Evolutionary conservation across 2,113 vertebrate species (phyloP).

Genomic region (Baryphthengus martii): DNA sequence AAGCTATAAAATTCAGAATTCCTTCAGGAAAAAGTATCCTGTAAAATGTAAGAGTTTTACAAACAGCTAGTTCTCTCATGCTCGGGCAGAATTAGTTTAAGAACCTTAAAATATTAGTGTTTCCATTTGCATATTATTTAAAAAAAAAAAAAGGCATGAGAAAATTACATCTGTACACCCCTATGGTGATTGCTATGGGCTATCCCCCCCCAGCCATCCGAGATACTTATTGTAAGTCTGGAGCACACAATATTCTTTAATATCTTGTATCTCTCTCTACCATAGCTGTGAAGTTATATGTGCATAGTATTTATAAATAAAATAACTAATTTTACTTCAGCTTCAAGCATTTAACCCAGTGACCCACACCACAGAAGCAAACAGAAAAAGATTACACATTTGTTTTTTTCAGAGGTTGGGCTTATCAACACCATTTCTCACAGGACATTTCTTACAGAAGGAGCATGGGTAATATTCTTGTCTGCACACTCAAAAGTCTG

Average conservation of each 20-base stretch:
- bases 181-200: background rate
- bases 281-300: background rate
- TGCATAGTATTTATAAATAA: background rate
- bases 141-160: background rate
- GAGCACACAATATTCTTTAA: background rate
- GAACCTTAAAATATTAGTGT: background rate
- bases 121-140: background rate
- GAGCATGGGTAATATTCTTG: constrained; percentile 12
- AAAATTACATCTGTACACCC: background rate
- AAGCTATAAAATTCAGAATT: background rate
- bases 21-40: background rate
- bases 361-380: background rate
- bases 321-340: background rate
- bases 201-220: background rate
- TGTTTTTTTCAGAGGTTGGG: background rate
- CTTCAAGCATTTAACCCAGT: background rate
- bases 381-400: background rate
- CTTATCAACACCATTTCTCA: constrained; percentile 15
- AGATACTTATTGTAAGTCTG: background rate
- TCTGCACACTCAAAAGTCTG: constrained; percentile 9
- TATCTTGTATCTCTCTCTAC: background rate
- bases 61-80: background rate
- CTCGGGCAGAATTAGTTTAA: background rate
- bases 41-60: background rate
- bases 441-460: background rate